Evolutionary conservation across 2,888 invertebrate genomes (phyloP), one percentile per base, ranked within the genome.

Genomic region (Amphimallon solstitiale): DNA sequence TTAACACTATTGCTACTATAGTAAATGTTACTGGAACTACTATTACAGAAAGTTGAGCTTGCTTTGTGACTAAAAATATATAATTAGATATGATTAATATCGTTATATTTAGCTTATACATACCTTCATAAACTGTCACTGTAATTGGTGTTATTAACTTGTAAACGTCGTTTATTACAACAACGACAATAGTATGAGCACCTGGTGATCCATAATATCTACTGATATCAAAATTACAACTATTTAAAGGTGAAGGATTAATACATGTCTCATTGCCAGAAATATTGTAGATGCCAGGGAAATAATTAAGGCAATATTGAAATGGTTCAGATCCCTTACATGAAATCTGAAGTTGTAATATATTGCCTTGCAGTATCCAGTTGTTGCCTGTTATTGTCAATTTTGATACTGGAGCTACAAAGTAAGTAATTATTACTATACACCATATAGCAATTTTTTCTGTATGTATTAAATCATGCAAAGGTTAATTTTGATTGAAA

Each of bases 11-110:
- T 1, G 95, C 95, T 12, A 92, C 86, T 60, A 94, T 84, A 68
- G 92, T 91, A 80, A 93, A 95, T 29, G 89, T 87, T 15, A 95
- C 92, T 1, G 95, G 95, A 38, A 95, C 92, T 61, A 95, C 90
- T 35, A 96, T 93, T 2, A 95, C 93, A 0, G 95, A 95, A 59
- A 95, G 82, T 79, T 94, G 95, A 0, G 93, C 89, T 78, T 93
- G 91, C 67, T 88, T 89, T 37, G 88, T 88, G 23, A 89, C 94
- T 93, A 83, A 45, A 87, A 86, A 48, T 56, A 54, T 10, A 48
- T 37, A 37, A 40, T 3, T 15, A 38, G 3, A 40, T 40, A 17
- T 9, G 48, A 19, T 17, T 35, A 62, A 34, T 34, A 29, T 2
- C 15, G 5, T 29, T 2, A 9, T 34, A 6, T 12, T 9, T 52